Conservation (phyloP, 64 coral and sea anemone species). For the Stylophora pistillata region DNA sequence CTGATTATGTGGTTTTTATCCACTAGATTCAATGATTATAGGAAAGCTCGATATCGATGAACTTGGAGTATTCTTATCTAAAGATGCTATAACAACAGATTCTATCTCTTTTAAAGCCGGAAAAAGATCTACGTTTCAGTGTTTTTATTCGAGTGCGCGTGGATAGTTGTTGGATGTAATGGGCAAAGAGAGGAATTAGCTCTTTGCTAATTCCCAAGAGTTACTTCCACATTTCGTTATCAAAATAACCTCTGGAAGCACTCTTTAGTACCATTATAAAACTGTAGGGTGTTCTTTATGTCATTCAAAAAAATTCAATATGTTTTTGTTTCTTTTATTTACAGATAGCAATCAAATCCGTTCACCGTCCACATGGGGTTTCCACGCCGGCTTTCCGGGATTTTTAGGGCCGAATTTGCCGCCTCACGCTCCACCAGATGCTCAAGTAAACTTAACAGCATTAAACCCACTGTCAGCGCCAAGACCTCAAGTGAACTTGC, state of each 20-base stretch:
- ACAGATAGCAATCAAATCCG: conserved; percentile 89
- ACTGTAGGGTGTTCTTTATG: too few species aligned
- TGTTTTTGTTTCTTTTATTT: conserved; percentile 53
- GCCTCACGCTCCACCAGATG: conserved; percentile 63
- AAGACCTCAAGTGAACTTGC: conserved; percentile 88
- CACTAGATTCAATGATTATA: neutral
- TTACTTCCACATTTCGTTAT: too few species aligned
- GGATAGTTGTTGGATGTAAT: neutral
- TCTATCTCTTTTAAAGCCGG: neutral
- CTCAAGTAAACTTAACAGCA: conserved; percentile 72
- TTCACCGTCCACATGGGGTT: conserved; percentile 87
- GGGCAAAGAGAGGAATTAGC: neutral
- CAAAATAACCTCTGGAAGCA: too few species aligned
- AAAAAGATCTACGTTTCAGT: neutral
- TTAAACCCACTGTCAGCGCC: conserved; percentile 62
- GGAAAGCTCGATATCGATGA: neutral
- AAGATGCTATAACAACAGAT: neutral
- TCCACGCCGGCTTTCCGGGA: conserved; percentile 69
- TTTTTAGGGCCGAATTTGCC: conserved; percentile 62
- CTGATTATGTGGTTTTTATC: conserved; percentile 21
- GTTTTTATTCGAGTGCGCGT: neutral
- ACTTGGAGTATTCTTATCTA: neutral
- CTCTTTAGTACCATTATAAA: neutral
- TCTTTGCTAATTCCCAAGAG: neutral
- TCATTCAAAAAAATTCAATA: neutral